Evolutionary conservation across 2,797 vertebrate genomes (phyloP), one percentile per base, ranked within the genome.

Genomic region (Labroides dimidiatus): DNA sequence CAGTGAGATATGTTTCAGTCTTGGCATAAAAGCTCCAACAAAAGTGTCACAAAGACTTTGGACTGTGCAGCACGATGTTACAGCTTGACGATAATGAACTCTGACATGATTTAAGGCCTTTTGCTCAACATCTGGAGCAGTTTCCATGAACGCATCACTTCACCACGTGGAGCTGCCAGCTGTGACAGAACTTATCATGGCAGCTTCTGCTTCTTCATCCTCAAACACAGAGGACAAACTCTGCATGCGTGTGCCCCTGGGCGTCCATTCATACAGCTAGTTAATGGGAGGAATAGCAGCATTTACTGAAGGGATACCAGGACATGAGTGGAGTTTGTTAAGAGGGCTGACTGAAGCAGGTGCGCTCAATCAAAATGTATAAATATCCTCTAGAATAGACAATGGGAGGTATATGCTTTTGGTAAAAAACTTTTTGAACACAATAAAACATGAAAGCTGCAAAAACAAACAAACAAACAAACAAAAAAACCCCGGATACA

Each of bases 211-310:
- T 43, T 48, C 66, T 61, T 72, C 75, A 60, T 48, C 45, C 13
- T 63, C 74, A 65, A 66, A 49, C 21, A 23, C 47, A 62, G 51
- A 57, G 73, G 55, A 70, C 33, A 24, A 73, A 69, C 71, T 72
- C 57, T 19, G 53, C 23, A 17, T 47, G 66, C 27, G 44, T 58
- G 30, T 50, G 60, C 71, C 80, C 65, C 56, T 16, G 60, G 78
- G 75, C 78, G 23, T 74, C 72, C 69, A 68, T 72, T 80, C 77
- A 81, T 57, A 68, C n/a, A 3, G 36, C 45, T 71, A 67, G 42
- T 70, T 77, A 84, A 83, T 81, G 72, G 66, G 59, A 74, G 70
- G 64, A 80, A 83, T 73, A 87, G 85, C 72, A 47, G 70, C 82
- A 68, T 80, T 77, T 76, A 80, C 62, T 67, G 71, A 3, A 12